Evolutionary conservation across 2,113 vertebrate genomes (phyloP).

Genomic region (Jacana jacana): DNA sequence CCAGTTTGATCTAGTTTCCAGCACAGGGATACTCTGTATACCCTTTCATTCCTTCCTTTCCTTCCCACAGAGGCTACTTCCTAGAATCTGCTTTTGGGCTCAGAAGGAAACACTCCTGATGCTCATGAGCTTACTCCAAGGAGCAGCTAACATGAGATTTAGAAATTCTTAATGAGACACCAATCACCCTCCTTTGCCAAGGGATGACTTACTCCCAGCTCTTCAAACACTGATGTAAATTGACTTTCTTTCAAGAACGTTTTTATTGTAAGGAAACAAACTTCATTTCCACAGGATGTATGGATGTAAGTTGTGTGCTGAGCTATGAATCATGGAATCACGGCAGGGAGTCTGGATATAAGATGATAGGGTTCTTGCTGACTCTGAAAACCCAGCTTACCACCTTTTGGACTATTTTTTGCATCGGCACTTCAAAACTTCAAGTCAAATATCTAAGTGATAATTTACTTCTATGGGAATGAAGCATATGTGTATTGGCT

Average conservation of each 20-base stretch:
- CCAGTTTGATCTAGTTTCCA: not conserved
- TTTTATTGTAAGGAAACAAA: not conserved
- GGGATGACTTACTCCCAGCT: not conserved
- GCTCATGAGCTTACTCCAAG: not conserved
- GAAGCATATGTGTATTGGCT: not conserved
- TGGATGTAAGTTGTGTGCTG: not conserved
- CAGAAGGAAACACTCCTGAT: not conserved
- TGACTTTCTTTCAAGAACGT: not conserved
- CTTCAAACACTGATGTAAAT: not conserved
- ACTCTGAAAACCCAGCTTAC: not conserved
- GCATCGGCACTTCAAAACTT: not conserved
- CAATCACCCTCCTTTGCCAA: not conserved
- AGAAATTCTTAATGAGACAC: not conserved
- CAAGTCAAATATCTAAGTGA: not conserved
- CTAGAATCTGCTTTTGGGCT: not conserved
- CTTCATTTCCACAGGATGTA: not conserved
- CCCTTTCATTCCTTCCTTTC: not conserved
- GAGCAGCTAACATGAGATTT: not conserved
- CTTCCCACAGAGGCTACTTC: not conserved
- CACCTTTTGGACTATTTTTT: not conserved
- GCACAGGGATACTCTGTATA: not conserved
- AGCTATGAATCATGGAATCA: not conserved
- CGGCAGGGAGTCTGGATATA: not conserved
- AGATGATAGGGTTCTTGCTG: fast-evolving
- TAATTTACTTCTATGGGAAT: not conserved